These are phyloP conservation scores for Scalopus aquaticus DNA, from an alignment of 2,113 vertebrate genomes.

Conservation along the genomic window DNA sequence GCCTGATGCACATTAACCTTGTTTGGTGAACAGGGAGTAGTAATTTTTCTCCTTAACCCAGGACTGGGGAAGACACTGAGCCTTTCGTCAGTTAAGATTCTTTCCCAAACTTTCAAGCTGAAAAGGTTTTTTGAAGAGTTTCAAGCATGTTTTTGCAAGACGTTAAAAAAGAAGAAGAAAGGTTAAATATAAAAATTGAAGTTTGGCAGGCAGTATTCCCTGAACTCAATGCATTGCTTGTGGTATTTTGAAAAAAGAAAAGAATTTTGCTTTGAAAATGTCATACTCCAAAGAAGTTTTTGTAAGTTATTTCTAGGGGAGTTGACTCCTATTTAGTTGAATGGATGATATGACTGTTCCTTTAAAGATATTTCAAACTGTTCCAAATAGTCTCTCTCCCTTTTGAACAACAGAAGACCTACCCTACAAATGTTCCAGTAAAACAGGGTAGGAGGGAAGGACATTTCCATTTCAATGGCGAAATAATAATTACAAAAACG, in stretches of 20 bases:
- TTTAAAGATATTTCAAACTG: slow-evolving; percentile 72
- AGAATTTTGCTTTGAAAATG: slow-evolving; percentile 80
- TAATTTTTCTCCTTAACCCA: neutral
- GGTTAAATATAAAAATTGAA: slow-evolving; percentile 78
- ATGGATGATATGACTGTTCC: slow-evolving; percentile 67
- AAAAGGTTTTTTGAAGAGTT: slow-evolving; percentile 73
- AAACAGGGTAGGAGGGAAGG: slow-evolving; percentile 54
- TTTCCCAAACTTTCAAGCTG: slow-evolving; percentile 68
- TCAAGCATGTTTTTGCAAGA: slow-evolving; percentile 78
- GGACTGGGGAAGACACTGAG: neutral
- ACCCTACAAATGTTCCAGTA: slow-evolving; percentile 23
- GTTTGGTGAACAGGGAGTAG: neutral
- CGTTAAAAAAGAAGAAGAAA: slow-evolving; percentile 75
- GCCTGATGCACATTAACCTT: neutral
- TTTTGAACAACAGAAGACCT: slow-evolving; percentile 53
- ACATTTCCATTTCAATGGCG: slow-evolving; percentile 65
- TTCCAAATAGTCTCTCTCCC: slow-evolving; percentile 42
- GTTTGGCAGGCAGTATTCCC: slow-evolving; percentile 79
- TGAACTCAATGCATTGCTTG: slow-evolving; percentile 77
- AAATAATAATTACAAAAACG: slow-evolving; percentile 64
- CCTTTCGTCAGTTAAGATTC: slow-evolving; percentile 50
- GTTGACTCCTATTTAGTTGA: slow-evolving; percentile 75
- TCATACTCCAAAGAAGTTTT: slow-evolving; percentile 75
- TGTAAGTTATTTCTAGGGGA: slow-evolving; percentile 76
- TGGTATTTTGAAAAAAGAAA: slow-evolving; percentile 77